Conservation (phyloP, 2,888 invertebrate genomes). For the Atethmia centrago region DNA sequence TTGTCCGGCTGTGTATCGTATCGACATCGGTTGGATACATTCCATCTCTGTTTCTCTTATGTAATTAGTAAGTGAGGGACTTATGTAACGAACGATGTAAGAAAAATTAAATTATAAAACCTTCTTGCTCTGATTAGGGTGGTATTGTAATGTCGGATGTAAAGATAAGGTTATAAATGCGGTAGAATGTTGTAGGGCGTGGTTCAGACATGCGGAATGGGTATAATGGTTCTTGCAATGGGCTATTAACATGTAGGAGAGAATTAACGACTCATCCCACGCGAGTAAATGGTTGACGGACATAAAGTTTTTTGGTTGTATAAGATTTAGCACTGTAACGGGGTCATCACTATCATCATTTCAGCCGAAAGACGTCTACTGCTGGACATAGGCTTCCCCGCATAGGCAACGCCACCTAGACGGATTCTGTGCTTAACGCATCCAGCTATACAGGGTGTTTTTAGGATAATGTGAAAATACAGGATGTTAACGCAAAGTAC, state of each 20-base stretch:
- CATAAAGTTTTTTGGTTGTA: too few species aligned
- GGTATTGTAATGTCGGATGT: conserved; percentile 54
- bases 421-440: too few species aligned
- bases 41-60: conserved; percentile 61
- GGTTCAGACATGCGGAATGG: conserved; percentile 30
- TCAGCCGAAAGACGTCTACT: too few species aligned
- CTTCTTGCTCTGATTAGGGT: conserved; percentile 70
- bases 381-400: too few species aligned
- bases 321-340: too few species aligned
- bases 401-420: too few species aligned
- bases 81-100: conserved; percentile 62
- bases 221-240: conserved; percentile 6
- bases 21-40: conserved; percentile 34
- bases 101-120: conserved; percentile 60
- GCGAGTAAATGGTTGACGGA: background rate
- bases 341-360: too few species aligned
- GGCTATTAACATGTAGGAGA: background rate
- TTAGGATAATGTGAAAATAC: too few species aligned
- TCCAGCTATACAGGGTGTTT: too few species aligned
- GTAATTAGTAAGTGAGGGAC: conserved; percentile 59
- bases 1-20: conserved; percentile 30
- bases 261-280: background rate
- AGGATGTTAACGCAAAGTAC: too few species aligned
- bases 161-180: conserved; percentile 51
- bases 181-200: conserved; percentile 30